These are phyloP conservation scores for Zaprionus nigranus DNA, from an alignment of 1,140 invertebrate genomes.

Conservation along the genomic window DNA sequence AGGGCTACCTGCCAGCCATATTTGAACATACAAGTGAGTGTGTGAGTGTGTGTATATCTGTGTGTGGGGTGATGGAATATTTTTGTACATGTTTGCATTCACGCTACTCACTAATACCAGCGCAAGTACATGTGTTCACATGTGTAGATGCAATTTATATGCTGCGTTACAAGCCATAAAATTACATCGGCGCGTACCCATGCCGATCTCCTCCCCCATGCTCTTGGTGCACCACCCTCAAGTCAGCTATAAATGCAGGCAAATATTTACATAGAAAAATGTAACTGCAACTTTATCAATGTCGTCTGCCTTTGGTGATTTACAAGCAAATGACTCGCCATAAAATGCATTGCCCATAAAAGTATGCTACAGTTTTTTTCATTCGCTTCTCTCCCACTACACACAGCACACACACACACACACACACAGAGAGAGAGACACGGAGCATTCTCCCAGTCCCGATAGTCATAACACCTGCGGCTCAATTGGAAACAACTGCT, in stretches of 20 bases:
- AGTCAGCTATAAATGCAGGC: constrained; percentile 74
- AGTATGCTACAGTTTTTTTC: constrained; percentile 46
- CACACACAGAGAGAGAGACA: background rate
- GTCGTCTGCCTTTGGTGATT: constrained; percentile 81
- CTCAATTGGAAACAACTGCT: constrained; percentile 36
- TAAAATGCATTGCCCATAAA: constrained; percentile 71
- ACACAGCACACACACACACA: background rate
- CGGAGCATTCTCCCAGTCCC: constrained; percentile 26
- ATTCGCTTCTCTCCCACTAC: constrained; percentile 5
- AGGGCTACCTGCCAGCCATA: constrained; percentile 6
- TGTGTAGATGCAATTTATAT: constrained; percentile 60
- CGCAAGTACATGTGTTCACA: constrained; percentile 35
- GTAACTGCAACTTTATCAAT: constrained; percentile 82
- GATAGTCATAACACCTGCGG: constrained; percentile 72
- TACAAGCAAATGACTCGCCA: constrained; percentile 70
- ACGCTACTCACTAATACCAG: constrained; percentile 5
- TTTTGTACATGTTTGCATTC: constrained; percentile 33
- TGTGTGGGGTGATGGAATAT: constrained; percentile 21
- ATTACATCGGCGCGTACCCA: constrained; percentile 38
- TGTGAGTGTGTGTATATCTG: background rate
- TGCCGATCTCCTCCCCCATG: too few species aligned
- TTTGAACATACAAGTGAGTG: constrained; percentile 9
- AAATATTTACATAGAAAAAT: constrained; percentile 82
- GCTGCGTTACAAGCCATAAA: constrained; percentile 65
- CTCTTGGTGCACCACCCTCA: constrained; percentile 12